phyloP scores from a whole-genome alignment of 2,113 vertebrate genomes.

The Pseudorectes ferrugineus region DNA sequence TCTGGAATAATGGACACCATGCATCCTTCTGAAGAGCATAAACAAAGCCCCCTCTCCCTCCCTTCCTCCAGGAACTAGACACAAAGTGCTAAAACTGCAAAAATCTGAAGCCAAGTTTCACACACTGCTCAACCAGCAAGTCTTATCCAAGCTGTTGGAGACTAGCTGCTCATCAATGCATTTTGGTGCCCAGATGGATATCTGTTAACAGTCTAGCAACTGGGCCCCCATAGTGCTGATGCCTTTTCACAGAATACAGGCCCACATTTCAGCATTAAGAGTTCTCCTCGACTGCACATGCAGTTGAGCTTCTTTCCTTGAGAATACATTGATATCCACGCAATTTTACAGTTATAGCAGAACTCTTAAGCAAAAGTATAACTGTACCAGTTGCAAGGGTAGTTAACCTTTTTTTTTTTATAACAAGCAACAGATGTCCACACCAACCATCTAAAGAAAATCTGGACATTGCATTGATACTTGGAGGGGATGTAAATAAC shows the following conservation, averaged over 20 bases:
- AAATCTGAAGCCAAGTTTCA: not conserved
- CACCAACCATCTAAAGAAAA: not conserved
- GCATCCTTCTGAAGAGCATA: not conserved
- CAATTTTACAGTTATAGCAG: not conserved
- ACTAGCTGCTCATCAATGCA: not conserved
- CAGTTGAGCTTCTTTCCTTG: not conserved
- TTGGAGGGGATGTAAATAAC: not conserved
- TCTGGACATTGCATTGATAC: not conserved
- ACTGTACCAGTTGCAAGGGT: not conserved
- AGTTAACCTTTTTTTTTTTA: not conserved
- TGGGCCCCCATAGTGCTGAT: not conserved
- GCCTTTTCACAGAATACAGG: not conserved
- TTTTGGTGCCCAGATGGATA: not conserved
- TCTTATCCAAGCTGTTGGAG: not conserved
- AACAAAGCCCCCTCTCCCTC: not conserved
- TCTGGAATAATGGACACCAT: not conserved
- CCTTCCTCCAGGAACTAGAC: not conserved
- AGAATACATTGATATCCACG: not conserved
- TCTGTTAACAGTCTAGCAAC: not conserved
- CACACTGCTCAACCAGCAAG: not conserved
- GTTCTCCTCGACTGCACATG: rapidly evolving
- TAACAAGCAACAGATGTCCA: not conserved
- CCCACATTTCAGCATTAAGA: rapidly evolving
- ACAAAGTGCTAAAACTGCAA: not conserved
- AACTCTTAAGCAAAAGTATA: not conserved